Percentiles rank a stretch among this genome's conserved stretches.
Conservation (phyloP, 2,113 vertebrate genomes). For the Puffinus mauretanicus region DNA sequence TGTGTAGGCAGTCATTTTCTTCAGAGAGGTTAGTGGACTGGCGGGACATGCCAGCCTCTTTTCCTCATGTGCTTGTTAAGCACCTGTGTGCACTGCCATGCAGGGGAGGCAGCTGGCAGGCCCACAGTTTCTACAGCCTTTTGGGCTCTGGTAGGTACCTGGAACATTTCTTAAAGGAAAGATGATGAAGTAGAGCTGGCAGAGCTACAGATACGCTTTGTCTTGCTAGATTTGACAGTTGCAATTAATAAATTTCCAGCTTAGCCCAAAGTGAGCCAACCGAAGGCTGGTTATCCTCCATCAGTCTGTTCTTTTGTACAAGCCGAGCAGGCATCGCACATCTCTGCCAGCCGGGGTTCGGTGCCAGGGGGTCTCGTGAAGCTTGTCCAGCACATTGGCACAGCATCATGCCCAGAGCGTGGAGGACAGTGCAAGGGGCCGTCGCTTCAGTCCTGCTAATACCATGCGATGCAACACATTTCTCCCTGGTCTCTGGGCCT, state of each 20-base stretch:
- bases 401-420: rapidly evolving
- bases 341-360: neutral
- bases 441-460: neutral
- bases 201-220: neutral
- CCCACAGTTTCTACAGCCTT: neutral
- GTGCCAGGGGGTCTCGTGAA: rapidly evolving
- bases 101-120: neutral
- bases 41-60: rapidly evolving
- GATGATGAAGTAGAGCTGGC: neutral
- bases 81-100: neutral
- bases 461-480: rapidly evolving
- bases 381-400: neutral
- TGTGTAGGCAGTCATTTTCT: neutral
- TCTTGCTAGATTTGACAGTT: neutral
- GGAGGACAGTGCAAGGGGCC: neutral
- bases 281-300: neutral
- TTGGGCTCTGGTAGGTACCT: neutral
- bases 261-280: neutral
- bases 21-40: neutral
- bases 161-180: neutral
- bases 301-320: neutral
- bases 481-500: neutral
- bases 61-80: too few species aligned
- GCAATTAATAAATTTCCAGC: neutral
- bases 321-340: rapidly evolving